Evolutionary conservation across 2,888 invertebrate genomes (phyloP).

Genomic region (Prenolepis imparis): DNA sequence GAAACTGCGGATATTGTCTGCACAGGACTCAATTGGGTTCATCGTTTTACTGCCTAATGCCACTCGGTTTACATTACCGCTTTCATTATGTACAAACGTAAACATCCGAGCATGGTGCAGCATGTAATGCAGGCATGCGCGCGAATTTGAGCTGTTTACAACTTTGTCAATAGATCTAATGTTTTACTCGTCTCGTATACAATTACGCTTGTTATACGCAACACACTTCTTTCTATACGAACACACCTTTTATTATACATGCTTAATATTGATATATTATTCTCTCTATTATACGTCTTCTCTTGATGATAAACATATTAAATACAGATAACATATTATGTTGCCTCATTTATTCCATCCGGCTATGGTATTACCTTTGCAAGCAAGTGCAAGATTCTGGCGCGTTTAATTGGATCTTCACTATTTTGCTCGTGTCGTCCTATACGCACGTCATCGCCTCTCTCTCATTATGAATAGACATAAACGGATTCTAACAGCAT

Average conservation of each 20-base stretch:
- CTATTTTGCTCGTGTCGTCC: conserved; percentile 66
- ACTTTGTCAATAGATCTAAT: conserved; percentile 2
- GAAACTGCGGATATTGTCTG: conserved; percentile 57
- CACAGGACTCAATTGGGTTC: conserved; percentile 71
- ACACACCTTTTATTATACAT: neutral
- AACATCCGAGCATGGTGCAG: conserved; percentile 4
- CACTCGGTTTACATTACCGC: conserved; percentile 51
- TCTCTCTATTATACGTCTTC: neutral
- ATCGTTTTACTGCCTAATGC: conserved; percentile 68
- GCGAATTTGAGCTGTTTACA: conserved; percentile 29
- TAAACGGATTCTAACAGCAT: conserved; percentile 56
- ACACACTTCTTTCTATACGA: neutral
- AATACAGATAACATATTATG: no score
- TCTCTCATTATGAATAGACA: conserved; percentile 46
- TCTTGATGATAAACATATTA: neutral
- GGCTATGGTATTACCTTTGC: conserved; percentile 26
- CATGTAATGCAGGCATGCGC: neutral
- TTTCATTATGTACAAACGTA: conserved; percentile 51
- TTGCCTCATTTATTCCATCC: conserved; percentile 56
- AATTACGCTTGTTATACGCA: neutral
- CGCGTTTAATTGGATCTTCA: conserved; percentile 75
- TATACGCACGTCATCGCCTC: conserved; percentile 36
- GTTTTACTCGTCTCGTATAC: neutral
- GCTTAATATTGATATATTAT: neutral
- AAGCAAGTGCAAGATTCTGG: conserved; percentile 54